phyloP scores from a whole-genome alignment of 2,113 vertebrate genomes.

The Oxyruncus cristatus region DNA sequence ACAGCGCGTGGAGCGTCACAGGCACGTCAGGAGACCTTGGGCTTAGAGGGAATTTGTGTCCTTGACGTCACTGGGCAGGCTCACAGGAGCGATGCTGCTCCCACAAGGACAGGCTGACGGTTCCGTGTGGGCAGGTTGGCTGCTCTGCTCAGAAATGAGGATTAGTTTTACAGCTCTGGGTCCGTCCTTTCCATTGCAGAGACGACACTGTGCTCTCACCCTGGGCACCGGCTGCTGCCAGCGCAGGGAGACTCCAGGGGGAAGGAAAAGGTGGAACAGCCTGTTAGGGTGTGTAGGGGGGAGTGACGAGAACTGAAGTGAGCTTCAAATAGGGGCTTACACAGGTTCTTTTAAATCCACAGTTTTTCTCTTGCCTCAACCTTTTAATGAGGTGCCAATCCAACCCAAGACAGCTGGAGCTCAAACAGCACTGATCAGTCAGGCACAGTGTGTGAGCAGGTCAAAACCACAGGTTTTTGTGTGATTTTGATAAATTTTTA shows the following conservation, averaged over 20 bases:
- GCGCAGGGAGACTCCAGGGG: neutral
- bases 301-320: neutral
- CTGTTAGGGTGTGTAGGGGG: neutral
- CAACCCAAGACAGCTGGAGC: neutral
- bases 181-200: neutral
- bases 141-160: neutral
- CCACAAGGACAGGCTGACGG: neutral
- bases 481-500: neutral
- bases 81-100: fast-evolving
- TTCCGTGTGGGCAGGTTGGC: fast-evolving
- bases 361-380: neutral
- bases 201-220: fast-evolving
- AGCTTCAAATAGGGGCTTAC: neutral
- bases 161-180: neutral
- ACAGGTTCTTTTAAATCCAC: fast-evolving
- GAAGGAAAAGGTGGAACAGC: neutral
- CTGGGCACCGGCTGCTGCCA: neutral
- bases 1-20: fast-evolving
- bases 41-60: fast-evolving
- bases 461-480: neutral
- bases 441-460: neutral
- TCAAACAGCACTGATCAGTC: neutral
- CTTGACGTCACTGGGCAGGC: fast-evolving
- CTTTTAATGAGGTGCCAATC: neutral
- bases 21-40: fast-evolving